Conservation (phyloP, 2,113 vertebrate species). For the Labrus mixtus region DNA sequence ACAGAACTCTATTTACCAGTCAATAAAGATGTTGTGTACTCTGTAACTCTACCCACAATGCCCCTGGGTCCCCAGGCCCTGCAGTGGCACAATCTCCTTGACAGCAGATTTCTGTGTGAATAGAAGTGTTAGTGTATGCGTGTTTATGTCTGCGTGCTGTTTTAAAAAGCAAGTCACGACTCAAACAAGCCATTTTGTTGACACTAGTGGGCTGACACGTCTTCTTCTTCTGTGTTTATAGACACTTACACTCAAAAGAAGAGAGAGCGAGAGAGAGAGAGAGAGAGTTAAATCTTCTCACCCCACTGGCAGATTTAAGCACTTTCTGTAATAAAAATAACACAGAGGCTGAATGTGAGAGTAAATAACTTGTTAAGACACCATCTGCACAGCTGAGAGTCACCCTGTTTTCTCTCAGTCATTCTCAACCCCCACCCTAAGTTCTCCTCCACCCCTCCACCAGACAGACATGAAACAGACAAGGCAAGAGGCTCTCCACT, state of each 20-base stretch:
- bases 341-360: slow-evolving; percentile 21
- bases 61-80: slow-evolving; percentile 41
- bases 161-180: neutral
- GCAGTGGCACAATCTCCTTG: slow-evolving; percentile 27
- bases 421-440: slow-evolving; percentile 13
- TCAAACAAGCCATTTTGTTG: slow-evolving; percentile 12
- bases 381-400: slow-evolving; percentile 46
- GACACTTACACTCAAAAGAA: slow-evolving; percentile 1
- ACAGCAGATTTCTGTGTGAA: slow-evolving; percentile 43
- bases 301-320: slow-evolving; percentile 22
- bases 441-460: slow-evolving; percentile 22
- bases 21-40: slow-evolving; percentile 28
- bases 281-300: slow-evolving; percentile 6
- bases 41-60: slow-evolving; percentile 47
- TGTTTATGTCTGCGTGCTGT: neutral
- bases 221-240: slow-evolving; percentile 9
- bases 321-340: slow-evolving; percentile 37
- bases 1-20: neutral
- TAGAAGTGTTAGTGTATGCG: slow-evolving; percentile 15
- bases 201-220: neutral
- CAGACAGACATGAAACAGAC: slow-evolving; percentile 65
- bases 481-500: slow-evolving; percentile 81
- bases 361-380: slow-evolving; percentile 55
- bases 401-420: slow-evolving; percentile 56
- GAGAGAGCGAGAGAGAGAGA: neutral